Evolutionary conservation across 2,113 vertebrate genomes (phyloP), one percentile per base, ranked within the genome.

Genomic region (Epinephelus fuscoguttatus): DNA sequence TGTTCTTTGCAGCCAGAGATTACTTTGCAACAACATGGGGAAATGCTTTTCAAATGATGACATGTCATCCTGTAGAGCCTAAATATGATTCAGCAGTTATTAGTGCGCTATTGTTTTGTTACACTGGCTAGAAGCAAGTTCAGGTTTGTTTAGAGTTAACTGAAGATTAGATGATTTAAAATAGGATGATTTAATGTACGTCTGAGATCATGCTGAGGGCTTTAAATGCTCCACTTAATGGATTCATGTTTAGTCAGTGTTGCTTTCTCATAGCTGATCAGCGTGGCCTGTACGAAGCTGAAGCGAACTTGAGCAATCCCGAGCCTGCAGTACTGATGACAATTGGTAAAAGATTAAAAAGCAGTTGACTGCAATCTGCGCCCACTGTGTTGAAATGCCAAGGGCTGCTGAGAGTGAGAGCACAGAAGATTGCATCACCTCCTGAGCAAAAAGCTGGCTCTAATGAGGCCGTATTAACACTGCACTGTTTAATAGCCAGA

Each of bases 291-390:
- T 21, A 50, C 68, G 40, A 81, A 69, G 59, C 19, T 77, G 52
- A 78, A 64, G 25, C 60, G 45, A n/a, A 73, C 49, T 27, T 1
- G 33, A 70, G 21, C 70, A 74, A 59, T 45, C 21, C 60, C 17
- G 56, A 75, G 70, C 55, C 23, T 82, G 78, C 56, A 27, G 52
- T 56, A 78, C 62, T 63, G 67, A 85, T 75, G 70, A 75, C 83
- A 89, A 92, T 86, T 87, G 81, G 61, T 37, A 12, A 66, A 83
- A 88, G 78, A 92, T 93, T 91, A 90, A 90, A 92, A 87, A 85
- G 81, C 75, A 59, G 71, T 88, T 80, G 67, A 82, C 56, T 64
- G 70, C 66, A 85, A 82, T 91, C 86, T 88, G 78, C 19, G 30
- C 83, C 84, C 70, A 78, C 91, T 89, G 82, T 55, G 79, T 27